Evolutionary conservation across 2,113 vertebrate species (phyloP).

Genomic region (Alosa alosa): DNA sequence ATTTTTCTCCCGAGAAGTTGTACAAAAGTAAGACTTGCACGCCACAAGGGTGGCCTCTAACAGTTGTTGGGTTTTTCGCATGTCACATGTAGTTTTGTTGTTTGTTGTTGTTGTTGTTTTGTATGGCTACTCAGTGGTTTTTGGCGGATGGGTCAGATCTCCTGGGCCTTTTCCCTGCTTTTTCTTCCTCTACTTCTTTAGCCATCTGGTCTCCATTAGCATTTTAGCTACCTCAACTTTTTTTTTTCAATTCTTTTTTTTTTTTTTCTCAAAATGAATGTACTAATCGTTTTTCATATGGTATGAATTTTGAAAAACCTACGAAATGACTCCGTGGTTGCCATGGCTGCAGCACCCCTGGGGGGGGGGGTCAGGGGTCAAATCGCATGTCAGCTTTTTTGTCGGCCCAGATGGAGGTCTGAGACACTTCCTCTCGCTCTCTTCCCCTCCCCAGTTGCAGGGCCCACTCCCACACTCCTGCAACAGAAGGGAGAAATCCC

Average conservation of each 20-base stretch:
- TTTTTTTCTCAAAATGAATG: conserved; percentile 38
- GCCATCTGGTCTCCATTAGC: conserved; percentile 53
- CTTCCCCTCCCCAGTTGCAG: conserved; percentile 22
- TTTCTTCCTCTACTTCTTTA: not conserved
- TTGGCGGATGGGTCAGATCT: conserved; percentile 24
- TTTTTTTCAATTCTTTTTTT: not conserved
- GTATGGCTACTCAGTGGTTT: not conserved
- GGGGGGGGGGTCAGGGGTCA: conserved; percentile 39
- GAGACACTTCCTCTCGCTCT: conserved; percentile 39
- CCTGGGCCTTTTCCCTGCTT: conserved; percentile 12
- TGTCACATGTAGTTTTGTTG: not conserved
- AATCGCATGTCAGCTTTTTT: conserved; percentile 43
- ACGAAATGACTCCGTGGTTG: conserved; percentile 44
- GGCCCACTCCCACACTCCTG: conserved; percentile 14
- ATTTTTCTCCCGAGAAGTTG: not conserved
- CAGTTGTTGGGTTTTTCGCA: not conserved
- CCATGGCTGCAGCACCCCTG: conserved; percentile 42
- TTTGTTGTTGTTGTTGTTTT: not conserved
- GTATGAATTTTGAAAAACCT: conserved; percentile 44
- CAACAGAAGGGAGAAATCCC: conserved; percentile 41
- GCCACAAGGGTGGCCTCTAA: not conserved
- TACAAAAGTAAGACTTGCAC: not conserved
- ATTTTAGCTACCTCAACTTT: conserved; percentile 36
- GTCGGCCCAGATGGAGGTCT: conserved; percentile 55
- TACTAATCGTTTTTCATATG: conserved; percentile 51